Percentiles rank a stretch among this genome's conserved stretches.
Conservation (phyloP, 2,888 invertebrate species). For the Eilema caniola region DNA sequence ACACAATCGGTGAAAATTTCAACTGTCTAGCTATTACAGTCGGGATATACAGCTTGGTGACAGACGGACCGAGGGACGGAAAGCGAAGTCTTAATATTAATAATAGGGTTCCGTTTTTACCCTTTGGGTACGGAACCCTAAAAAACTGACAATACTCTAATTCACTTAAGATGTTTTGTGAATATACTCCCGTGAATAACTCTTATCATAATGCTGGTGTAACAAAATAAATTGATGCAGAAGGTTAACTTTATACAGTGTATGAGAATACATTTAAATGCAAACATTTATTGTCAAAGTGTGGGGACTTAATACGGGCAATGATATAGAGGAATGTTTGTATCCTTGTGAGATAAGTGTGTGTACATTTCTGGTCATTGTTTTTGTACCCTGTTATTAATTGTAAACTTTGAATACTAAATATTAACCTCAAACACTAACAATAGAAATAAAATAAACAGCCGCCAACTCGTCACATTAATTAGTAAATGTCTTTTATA, state of each 20-base stretch:
- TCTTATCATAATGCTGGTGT: background rate
- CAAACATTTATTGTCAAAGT: background rate
- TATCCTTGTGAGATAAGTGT: background rate
- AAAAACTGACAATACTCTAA: background rate
- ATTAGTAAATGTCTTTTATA: too few relatives aligned
- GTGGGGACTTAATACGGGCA: background rate
- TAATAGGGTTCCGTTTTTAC: too few relatives aligned
- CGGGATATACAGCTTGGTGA: too few relatives aligned
- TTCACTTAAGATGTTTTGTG: background rate
- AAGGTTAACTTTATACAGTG: background rate
- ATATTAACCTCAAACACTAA: background rate
- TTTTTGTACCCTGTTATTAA: background rate
- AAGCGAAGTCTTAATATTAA: too few relatives aligned
- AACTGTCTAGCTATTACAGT: too few relatives aligned
- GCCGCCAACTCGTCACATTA: too few relatives aligned
- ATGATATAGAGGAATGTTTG: background rate
- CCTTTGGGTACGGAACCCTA: too few relatives aligned
- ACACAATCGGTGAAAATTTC: too few relatives aligned
- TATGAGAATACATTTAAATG: background rate
- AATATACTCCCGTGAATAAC: background rate
- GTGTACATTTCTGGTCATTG: background rate
- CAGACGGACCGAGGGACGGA: too few relatives aligned
- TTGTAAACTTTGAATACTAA: background rate
- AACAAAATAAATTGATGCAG: too few relatives aligned
- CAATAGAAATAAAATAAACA: too few relatives aligned